Percentiles rank a stretch among this genome's conserved stretches.
These are phyloP conservation scores for Lamellibrachia satsuma DNA, from an alignment of 2,888 invertebrate species.

Conservation along the genomic window DNA sequence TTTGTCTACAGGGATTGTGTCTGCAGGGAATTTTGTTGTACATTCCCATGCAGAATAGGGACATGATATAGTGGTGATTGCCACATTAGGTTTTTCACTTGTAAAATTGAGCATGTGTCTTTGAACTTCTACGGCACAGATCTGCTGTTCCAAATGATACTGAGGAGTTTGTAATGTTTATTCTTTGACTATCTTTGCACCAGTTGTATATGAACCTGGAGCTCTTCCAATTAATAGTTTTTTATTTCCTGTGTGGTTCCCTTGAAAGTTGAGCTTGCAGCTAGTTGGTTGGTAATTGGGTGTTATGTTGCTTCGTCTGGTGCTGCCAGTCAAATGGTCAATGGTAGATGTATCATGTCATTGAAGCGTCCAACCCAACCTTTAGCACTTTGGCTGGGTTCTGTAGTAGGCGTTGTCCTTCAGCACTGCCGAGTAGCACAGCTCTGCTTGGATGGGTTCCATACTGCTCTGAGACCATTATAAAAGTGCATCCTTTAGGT, in stretches of 20 bases:
- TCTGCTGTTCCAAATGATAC: background rate
- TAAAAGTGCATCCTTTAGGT: background rate
- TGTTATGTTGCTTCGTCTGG: background rate
- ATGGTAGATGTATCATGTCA: background rate
- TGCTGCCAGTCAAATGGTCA: background rate
- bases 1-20: no score
- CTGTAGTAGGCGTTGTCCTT: background rate
- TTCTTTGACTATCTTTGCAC: background rate
- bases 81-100: no score
- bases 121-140: background rate
- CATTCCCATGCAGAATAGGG: no score
- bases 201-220: background rate
- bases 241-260: background rate
- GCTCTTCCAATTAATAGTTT: conserved; percentile 4
- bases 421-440: no score
- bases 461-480: background rate
- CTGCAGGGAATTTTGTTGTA: no score
- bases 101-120: background rate
- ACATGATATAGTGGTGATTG: no score
- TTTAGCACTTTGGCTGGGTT: background rate
- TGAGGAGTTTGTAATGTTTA: background rate
- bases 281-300: conserved; percentile 17
- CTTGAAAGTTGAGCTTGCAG: background rate
- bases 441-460: no score
- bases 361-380: background rate